Base-by-base conservation (phyloP, 2,888 invertebrate species). In the Cactoblastis cactorum region DNA sequence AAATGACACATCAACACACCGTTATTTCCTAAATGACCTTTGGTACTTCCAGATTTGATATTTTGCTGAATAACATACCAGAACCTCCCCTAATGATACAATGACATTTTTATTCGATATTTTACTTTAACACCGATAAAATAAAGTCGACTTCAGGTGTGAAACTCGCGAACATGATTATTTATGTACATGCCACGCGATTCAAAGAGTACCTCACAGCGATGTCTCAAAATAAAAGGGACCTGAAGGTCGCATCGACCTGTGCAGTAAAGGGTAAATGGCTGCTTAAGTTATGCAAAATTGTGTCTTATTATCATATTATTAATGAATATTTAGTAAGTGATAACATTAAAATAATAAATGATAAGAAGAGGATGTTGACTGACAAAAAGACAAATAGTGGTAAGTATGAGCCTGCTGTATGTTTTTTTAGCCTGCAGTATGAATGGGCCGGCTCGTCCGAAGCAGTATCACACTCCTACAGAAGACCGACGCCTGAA, bases 221-320 rank as follows among this genome's bases (percentile, higher is more conserved):
- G 61, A 51, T 51, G 59, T 59, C 69, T 74, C 64, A 58, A 73
- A 73, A 74, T 75, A 75, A 71, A 71, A 62, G 62, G 62, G 64
- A 59, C 55, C 52, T 53, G 66, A 69, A 71, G 68, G 69, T 58
- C 61, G 55, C 14, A 47, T 46, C 32, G 46, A 28, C 35, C 56
- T 49, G 49, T 51, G 45, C 45, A 46, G 33, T 34, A 34, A 46
- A 46, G 46, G 46, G 46, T 46, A 28, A 12, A 9, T 46, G 24
- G 12, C 4, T 34, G 14, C 18, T 24, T 32, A 11, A 15, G 46
- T 22, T 14, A 35, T 34, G 12, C 19, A 19, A 46, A 34, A 34
- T 19, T 8, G 3, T 34, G 14, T 35, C 9, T 33, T 45, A 45
- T 32, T 24, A n/a, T 15, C 14, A 28, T 17, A 3, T 11, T 2